These are phyloP conservation scores for Ophraella communa DNA, from an alignment of 2,888 invertebrate genomes.

Conservation along the genomic window DNA sequence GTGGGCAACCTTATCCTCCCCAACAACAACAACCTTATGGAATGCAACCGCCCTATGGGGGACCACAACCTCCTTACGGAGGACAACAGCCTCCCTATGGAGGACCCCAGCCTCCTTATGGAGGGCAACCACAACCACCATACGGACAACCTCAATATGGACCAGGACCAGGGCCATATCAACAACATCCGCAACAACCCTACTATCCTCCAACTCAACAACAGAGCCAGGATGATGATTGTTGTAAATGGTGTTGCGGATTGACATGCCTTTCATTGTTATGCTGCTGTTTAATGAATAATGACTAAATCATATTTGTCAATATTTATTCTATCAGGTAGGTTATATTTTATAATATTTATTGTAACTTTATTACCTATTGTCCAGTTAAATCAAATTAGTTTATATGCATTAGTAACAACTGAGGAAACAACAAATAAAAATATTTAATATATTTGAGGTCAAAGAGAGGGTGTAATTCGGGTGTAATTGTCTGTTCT, in stretches of 20 bases:
- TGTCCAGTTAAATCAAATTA: too few species aligned
- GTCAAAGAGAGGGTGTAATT: too few species aligned
- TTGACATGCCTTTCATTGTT: slow-evolving; percentile 35
- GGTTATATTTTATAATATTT: not conserved
- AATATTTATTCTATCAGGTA: not conserved
- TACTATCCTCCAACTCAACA: slow-evolving; percentile 20
- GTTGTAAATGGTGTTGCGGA: slow-evolving; percentile 38
- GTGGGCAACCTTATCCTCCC: slow-evolving; percentile 23
- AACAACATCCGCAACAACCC: slow-evolving; percentile 16
- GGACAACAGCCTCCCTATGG: slow-evolving; percentile 16
- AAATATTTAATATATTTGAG: too few species aligned
- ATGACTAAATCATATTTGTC: slow-evolving; percentile 16
- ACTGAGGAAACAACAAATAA: too few species aligned
- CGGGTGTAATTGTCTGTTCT: too few species aligned
- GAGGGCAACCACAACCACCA: slow-evolving; percentile 16
- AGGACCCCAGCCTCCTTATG: slow-evolving; percentile 26
- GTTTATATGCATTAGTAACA: too few species aligned
- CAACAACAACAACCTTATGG: slow-evolving; percentile 27
- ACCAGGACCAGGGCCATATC: slow-evolving; percentile 16
- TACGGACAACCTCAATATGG: slow-evolving; percentile 22
- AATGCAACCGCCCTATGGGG: slow-evolving; percentile 25
- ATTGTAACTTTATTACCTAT: too few species aligned
- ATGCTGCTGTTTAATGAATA: slow-evolving; percentile 38
- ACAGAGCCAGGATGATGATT: slow-evolving; percentile 25
- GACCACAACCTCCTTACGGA: slow-evolving; percentile 22